Evolutionary conservation across 1,140 invertebrate species (phyloP), one percentile per base, ranked within the genome.

Genomic region (Thaumetopoea pityocampa): DNA sequence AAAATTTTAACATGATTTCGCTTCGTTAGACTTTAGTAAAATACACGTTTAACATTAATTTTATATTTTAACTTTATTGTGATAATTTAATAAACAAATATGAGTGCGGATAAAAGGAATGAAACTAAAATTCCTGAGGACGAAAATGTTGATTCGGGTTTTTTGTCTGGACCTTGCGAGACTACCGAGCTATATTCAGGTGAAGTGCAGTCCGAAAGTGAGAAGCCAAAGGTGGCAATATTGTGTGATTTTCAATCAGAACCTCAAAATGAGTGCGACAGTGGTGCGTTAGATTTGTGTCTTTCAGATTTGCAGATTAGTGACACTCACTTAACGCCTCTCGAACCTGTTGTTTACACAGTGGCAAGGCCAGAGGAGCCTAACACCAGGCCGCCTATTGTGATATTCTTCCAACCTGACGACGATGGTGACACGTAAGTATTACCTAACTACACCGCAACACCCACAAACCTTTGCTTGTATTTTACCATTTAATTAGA

Each of bases 341-440:
- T 37, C 23, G 27, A 37, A 28, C 56, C 58, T 12, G 12, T 28
- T 28, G 9, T 5, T 2, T 28, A 51, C 16, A 56, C 60, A 16
- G 35, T 59, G 4, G 41, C 59, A 12, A 38, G 55, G 12, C 24
- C 35, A 10, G 38, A 48, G 4, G 44, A 37, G 15, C n/a, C n/a
- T n/a, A 42, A 40, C 30, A 47, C 46, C 35, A 64, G 51, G 33
- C 60, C 67, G 37, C 53, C 58, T 7, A 86, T 88, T 64, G 64
- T 86, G 53, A 66, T 87, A 41, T 87, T 90, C 29, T 91, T 88
- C 59, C 68, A 86, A 29, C 89, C 89, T 38, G 90, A 92, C 63
- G 88, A 90, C 23, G 90, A 92, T 64, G 92, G 91, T 15, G 91
- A 92, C 62, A 92, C 91, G 90, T 92, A 86, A 90, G 90, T 90